Base-by-base conservation (phyloP, 2,113 vertebrate species). In the Bubo scandiacus region DNA sequence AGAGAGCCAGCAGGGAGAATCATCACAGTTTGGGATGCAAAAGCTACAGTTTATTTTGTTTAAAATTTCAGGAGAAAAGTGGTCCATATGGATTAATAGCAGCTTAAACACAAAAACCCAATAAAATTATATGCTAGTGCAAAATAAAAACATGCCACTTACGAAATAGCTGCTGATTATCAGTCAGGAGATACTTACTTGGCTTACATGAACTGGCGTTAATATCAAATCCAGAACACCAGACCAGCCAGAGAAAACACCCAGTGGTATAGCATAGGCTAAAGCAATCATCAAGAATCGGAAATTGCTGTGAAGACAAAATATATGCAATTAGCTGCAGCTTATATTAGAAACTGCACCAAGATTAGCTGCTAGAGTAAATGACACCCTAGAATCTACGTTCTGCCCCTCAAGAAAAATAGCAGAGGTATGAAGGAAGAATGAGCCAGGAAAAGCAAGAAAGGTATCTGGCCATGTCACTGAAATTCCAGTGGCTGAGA, bases 141-240 rank as follows among this genome's bases (percentile, higher is more conserved):
- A 88, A 95, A 94, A 82, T 54, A 91, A 81, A 92, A 96, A 32
- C 30, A 58, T 21, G 7, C 7, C 62, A 74, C 32, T 81, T 94
- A 59, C 14, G 77, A 97, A 91, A 92, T 1, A 85, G 20, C 45
- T 93, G 78, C 18, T 73, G 81, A 70, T 93, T 63, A 86, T 36
- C 85, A 65, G 75, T 84, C 81, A 91, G 73, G 58, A 95, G 90
- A 94, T 75, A 96, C 98, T 98, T 98, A 99, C 99, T 98, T 99
- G 99, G 96, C 98, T 99, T 85, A 99, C 98, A 57, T 99, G 99
- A 77, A 98, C 98, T 19, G 99, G 99, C 5, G 99, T 99, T 90
- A 99, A 97, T 97, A 99, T 98, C 98, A 99, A 98, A 97, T 99
- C 99, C 93, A 99, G 97, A 88, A 99, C 99, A 80, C 99, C 99